phyloP scores from a whole-genome alignment of 2,113 vertebrate genomes.

The Camelus bactrianus region DNA sequence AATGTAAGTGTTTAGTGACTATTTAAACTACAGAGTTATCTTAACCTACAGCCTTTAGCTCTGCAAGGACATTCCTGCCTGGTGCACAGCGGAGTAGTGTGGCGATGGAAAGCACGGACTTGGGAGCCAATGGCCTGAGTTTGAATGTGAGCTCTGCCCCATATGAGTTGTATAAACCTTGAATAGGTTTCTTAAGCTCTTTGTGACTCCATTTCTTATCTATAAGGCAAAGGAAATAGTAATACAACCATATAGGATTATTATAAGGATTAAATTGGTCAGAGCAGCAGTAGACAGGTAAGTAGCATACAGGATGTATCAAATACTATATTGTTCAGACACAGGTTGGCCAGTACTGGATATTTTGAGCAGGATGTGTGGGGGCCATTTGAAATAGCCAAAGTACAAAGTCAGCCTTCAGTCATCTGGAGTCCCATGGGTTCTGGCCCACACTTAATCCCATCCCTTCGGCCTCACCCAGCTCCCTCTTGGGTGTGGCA shows the following conservation, averaged over 20 bases:
- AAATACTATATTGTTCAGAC: not conserved
- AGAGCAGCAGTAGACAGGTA: not conserved
- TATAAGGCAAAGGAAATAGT: not conserved
- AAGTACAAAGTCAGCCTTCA: not conserved
- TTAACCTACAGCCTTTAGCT: not conserved
- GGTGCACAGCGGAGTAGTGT: accelerated
- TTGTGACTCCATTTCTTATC: not conserved
- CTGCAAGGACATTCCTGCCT: not conserved
- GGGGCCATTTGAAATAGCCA: not conserved
- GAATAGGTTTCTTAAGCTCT: not conserved
- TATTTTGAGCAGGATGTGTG: not conserved
- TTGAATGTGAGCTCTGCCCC: not conserved
- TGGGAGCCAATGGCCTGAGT: not conserved
- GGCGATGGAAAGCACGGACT: not conserved
- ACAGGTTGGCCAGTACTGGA: not conserved
- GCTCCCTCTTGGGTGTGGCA: not conserved
- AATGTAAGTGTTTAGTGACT: not conserved
- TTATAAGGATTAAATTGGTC: not conserved
- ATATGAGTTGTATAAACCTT: not conserved
- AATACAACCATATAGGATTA: not conserved
- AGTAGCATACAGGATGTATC: not conserved
- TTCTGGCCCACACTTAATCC: not conserved
- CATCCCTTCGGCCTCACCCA: not conserved
- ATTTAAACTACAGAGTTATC: not conserved
- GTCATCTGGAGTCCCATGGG: not conserved